Conservation (phyloP, 1,140 invertebrate species). For the Drosophila sechellia region DNA sequence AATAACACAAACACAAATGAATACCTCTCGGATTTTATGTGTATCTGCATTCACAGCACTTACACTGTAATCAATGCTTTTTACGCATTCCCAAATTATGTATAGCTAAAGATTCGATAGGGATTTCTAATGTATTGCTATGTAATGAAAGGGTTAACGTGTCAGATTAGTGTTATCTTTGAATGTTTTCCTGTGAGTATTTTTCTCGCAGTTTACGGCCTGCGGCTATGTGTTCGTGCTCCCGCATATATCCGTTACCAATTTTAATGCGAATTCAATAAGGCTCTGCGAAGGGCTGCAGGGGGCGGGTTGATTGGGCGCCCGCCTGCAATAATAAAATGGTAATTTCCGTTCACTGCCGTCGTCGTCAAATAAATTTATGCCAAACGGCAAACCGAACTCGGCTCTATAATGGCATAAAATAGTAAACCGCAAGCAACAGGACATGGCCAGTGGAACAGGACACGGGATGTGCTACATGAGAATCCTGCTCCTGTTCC, state of each 20-base stretch:
- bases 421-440: constrained; percentile 71
- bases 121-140: background rate
- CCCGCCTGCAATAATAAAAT: constrained; percentile 77
- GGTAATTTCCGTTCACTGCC: constrained; percentile 71
- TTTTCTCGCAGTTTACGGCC: constrained; percentile 2
- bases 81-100: background rate
- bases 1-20: constrained; percentile 56
- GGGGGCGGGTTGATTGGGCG: constrained; percentile 11
- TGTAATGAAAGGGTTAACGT: constrained; percentile 1
- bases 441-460: constrained; percentile 29
- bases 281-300: constrained; percentile 43
- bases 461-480: constrained; percentile 13
- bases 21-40: constrained; percentile 43
- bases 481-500: constrained; percentile 3
- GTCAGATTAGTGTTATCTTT: background rate
- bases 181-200: background rate
- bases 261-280: constrained; percentile 81
- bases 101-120: background rate
- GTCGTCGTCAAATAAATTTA: constrained; percentile 65
- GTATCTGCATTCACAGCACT: constrained; percentile 39
- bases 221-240: constrained; percentile 42
- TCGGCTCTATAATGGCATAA: constrained; percentile 68
- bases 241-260: constrained; percentile 78
- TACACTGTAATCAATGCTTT: background rate
- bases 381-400: constrained; percentile 71